phyloP scores from a whole-genome alignment of 2,797 vertebrate genomes.

The Erithacus rubecula region DNA sequence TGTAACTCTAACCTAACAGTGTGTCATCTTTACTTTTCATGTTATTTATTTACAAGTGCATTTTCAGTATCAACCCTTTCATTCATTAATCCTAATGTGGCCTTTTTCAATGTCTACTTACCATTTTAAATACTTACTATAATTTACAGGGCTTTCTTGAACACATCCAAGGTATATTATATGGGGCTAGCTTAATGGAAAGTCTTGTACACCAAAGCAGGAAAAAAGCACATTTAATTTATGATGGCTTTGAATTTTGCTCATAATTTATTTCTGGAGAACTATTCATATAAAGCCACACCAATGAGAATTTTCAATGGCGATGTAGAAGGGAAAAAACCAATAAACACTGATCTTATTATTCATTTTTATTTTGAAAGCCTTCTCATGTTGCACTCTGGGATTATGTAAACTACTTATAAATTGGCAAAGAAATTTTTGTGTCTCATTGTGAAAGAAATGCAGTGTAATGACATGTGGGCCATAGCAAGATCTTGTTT shows the following conservation, averaged over 20 bases:
- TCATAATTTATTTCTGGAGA: conserved; percentile 79
- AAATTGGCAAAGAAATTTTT: conserved; percentile 48
- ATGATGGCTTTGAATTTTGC: conserved; percentile 77
- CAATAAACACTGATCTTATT: conserved; percentile 71
- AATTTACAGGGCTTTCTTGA: conserved; percentile 83
- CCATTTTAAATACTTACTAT: conserved; percentile 84
- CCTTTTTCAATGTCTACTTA: conserved; percentile 81
- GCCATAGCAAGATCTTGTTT: not conserved
- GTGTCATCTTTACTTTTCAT: conserved; percentile 77
- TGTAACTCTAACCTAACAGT: conserved; percentile 78
- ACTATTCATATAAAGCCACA: conserved; percentile 71
- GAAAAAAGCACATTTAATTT: conserved; percentile 76
- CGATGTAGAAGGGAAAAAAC: conserved; percentile 53
- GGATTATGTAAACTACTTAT: conserved; percentile 65
- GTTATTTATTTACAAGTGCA: conserved; percentile 84
- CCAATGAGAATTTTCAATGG: conserved; percentile 71
- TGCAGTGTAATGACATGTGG: not conserved
- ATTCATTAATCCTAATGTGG: conserved; percentile 85
- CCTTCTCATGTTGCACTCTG: conserved; percentile 48
- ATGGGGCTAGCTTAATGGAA: conserved; percentile 83
- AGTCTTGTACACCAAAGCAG: conserved; percentile 79
- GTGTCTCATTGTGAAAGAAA: not conserved
- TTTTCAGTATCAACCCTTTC: conserved; percentile 79
- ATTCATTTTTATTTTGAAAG: conserved; percentile 63
- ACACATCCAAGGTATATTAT: conserved; percentile 82